These are phyloP conservation scores for Epinephelus cyanopodus DNA, from an alignment of 2,113 vertebrate species.

Conservation along the genomic window DNA sequence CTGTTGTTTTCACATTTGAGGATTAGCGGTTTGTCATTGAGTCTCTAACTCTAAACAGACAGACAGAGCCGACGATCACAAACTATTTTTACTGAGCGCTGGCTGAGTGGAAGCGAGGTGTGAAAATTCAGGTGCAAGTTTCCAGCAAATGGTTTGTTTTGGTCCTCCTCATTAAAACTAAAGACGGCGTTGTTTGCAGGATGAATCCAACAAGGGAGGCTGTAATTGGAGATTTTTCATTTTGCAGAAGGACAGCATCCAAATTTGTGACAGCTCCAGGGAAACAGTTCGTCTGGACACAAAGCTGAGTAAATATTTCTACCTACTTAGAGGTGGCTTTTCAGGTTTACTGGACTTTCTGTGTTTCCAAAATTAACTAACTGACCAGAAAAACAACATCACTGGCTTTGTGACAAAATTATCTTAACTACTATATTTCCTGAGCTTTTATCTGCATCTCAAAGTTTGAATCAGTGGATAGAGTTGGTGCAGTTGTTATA, in stretches of 20 bases:
- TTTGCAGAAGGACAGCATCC: neutral
- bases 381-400: neutral
- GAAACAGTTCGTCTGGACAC: neutral
- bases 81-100: constrained; percentile 13
- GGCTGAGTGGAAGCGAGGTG: constrained; percentile 7
- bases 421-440: neutral
- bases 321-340: neutral
- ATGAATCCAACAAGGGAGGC: neutral
- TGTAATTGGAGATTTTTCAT: constrained; percentile 31
- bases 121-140: neutral
- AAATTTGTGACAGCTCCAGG: neutral
- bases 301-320: neutral
- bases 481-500: neutral
- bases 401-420: no score
- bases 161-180: constrained; percentile 27
- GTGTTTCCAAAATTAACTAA: neutral
- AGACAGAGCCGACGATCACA: neutral
- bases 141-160: constrained; percentile 26
- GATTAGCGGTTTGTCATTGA: neutral
- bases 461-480: neutral
- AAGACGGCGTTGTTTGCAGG: neutral
- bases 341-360: neutral
- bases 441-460: neutral
- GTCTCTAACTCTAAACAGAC: neutral
- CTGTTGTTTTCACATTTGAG: neutral